Evolutionary conservation across 2,113 vertebrate species (phyloP).

Genomic region (Columba livia): DNA sequence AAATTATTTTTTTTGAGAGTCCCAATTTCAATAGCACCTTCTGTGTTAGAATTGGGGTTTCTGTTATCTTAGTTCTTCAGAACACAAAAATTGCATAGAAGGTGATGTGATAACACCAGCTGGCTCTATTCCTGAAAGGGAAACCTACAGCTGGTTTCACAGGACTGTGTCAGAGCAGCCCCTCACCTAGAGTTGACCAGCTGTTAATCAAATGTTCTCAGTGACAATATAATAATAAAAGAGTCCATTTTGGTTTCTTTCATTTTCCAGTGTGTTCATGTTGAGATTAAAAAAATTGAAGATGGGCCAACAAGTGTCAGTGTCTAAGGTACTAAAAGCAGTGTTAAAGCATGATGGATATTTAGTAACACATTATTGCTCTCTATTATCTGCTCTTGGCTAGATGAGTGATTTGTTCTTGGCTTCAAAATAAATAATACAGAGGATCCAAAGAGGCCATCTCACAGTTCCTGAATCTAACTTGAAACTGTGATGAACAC

Average conservation of each 20-base stretch:
- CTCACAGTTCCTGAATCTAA: slow-evolving; percentile 28
- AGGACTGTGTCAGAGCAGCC: not conserved
- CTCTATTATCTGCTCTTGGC: slow-evolving; percentile 44
- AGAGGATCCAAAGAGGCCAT: slow-evolving; percentile 43
- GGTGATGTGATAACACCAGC: not conserved
- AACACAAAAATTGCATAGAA: not conserved
- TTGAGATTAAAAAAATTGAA: slow-evolving; percentile 36
- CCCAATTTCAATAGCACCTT: not conserved
- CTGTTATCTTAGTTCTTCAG: not conserved
- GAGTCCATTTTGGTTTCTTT: not conserved
- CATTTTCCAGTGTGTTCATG: not conserved
- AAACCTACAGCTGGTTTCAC: not conserved
- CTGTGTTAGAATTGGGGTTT: not conserved
- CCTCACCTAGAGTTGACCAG: not conserved
- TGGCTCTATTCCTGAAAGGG: not conserved
- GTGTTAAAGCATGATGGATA: slow-evolving; percentile 38
- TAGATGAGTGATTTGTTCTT: slow-evolving; percentile 59
- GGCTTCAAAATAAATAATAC: slow-evolving; percentile 52
- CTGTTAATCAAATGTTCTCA: not conserved
- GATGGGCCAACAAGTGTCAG: slow-evolving; percentile 19
- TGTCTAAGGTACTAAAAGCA: slow-evolving; percentile 28
- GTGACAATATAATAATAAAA: not conserved
- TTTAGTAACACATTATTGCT: slow-evolving; percentile 21
- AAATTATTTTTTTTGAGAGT: not conserved
- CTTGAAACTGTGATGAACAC: slow-evolving; percentile 54